Evolutionary conservation across 2,888 invertebrate genomes (phyloP), one percentile per base, ranked within the genome.

Genomic region (Crioceris asparagi): DNA sequence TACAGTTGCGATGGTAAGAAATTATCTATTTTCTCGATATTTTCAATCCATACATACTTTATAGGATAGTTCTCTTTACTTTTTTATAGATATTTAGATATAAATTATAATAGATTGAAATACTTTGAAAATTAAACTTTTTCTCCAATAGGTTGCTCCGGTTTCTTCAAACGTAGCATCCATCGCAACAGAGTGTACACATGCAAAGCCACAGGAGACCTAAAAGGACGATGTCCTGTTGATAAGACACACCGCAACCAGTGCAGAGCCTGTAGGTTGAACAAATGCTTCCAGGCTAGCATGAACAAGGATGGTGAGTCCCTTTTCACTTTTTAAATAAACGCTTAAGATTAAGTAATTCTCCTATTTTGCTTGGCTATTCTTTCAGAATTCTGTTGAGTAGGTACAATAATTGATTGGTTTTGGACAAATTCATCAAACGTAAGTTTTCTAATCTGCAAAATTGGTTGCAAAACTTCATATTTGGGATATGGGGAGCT

Each of bases 271-370:
- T 96, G 94, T 66, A 73, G 94, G 39, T 79, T 96, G 45, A 82
- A 84, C 56, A 93, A 93, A 70, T 96, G 94, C 66, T 93, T 94
- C 64, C 84, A 88, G 63, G 91, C 90, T 36, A 83, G 88, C 54
- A 96, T 96, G 94, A 94, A 96, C 67, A 92, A 91, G 71, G 93
- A 96, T 68, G 94, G 94, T 96, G 66, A 83, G 87, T 68, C 10
- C 14, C 17, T 23, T 21, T 18, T 7, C 26, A 25, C 12, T 17
- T 11, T 7, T 27, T 11, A 11, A n/a, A n/a, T 7, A 27, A 27
- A 5, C 11, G 27, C 12, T 27, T 27, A 11, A 11, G 12, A 27
- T 5, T 27, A 27, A n/a, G n/a, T n/a, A n/a, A n/a, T n/a, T n/a
- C n/a, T n/a, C n/a, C n/a, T n/a, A n/a, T n/a, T n/a, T n/a, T n/a